Evolutionary conservation across 2,888 invertebrate genomes (phyloP).

Genomic region (Nineta flava): DNA sequence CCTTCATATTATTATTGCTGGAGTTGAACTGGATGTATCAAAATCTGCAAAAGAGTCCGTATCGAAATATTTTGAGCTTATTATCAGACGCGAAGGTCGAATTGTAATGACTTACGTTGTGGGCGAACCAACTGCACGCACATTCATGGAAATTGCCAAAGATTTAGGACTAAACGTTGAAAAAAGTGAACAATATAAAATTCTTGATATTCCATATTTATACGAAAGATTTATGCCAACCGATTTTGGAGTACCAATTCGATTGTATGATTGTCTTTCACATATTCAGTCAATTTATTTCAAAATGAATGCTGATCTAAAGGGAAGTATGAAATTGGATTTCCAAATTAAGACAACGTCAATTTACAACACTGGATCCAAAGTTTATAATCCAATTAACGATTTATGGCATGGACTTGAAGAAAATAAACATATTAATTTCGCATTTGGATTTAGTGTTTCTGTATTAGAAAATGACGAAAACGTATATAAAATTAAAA

Average conservation of each 20-base stretch:
- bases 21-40: too few relatives aligned
- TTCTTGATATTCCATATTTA: neutral
- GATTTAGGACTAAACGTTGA: too few relatives aligned
- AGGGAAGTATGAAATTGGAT: neutral
- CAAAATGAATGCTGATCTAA: neutral
- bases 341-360: slow-evolving; percentile 15
- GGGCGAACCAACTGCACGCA: neutral
- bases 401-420: slow-evolving; percentile 28
- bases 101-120: slow-evolving; percentile 6
- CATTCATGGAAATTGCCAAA: too few relatives aligned
- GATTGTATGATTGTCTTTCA: neutral
- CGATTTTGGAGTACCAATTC: slow-evolving; percentile 4
- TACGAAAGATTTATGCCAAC: neutral
- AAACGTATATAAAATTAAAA: slow-evolving; percentile 19
- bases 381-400: slow-evolving; percentile 27
- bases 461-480: slow-evolving; percentile 18
- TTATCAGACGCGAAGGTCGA: neutral
- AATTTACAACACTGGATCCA: slow-evolving; percentile 19
- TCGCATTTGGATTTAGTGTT: slow-evolving; percentile 17
- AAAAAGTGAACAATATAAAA: neutral
- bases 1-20: too few relatives aligned
- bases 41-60: too few relatives aligned
- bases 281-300: neutral
- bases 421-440: slow-evolving; percentile 14
- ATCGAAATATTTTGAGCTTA: neutral